Base-by-base conservation (phyloP, 2,888 invertebrate genomes). In the Sisyra terminalis region DNA sequence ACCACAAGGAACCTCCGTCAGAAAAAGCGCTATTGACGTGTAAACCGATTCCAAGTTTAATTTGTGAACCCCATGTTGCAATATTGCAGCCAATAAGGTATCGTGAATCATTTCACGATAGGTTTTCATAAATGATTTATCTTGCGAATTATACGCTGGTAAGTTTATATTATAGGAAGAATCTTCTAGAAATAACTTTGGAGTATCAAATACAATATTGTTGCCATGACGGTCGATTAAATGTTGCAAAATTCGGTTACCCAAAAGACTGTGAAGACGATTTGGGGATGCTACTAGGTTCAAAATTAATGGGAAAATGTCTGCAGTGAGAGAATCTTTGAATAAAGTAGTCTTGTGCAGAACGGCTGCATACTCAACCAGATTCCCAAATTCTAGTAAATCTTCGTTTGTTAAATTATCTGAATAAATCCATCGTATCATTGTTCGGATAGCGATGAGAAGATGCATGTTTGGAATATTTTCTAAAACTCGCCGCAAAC, bases 1-100 rank as follows among this genome's bases (percentile, higher is more conserved):
- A 0, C 73, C 72, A 44, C 73, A 74, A 0, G 77, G 76, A 10
- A 76, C 65, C 53, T 74, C 75, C 8, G 72, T 55, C 1, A 71
- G 59, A 2, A 72, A 57, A 36, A 71, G 55, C 39, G 71, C 70
- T n/a, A 75, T 58, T 0, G 70, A 63, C 30, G 67, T 61, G 49
- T 69, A 75, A 1, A 67, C 55, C 4, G 64, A 63, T 49, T 72
- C 71, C 17, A 76, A 50, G 49, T 72, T 71, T n/a, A 64, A 56
- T 30, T 61, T 57, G 6, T 55, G 61, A 1, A 53, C 49, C 13
- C 63, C 61, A 48, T 75, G 73, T 37, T 57, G 55, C 35, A 61
- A 53, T 2, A 71, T 51, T 6, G 71, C 67, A n/a, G 52, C 55
- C 10, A 65, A 50, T 9, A 67, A 47, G 29, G 58, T 57, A 24